Conservation (phyloP, 1,140 invertebrate species). For the Drosophila repletoides region DNA sequence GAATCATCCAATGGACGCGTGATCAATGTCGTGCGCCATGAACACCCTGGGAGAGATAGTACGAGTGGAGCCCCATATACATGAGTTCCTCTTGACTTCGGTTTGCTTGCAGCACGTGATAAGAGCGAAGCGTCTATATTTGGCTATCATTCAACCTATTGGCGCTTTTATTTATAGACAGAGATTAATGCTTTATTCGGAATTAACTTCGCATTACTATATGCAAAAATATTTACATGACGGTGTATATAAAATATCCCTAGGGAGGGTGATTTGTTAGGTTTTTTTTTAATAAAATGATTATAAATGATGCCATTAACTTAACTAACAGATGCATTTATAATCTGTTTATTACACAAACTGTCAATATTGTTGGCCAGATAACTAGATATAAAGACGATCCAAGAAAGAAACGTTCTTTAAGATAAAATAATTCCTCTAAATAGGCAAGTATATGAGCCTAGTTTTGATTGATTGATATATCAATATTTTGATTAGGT, state of each 20-base stretch:
- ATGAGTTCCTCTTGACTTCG: background rate
- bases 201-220: background rate
- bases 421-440: no score
- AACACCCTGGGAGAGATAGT: conserved; percentile 14
- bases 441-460: no score
- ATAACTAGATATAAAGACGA: background rate
- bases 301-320: background rate
- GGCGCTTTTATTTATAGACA: conserved; percentile 54
- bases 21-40: conserved; percentile 40
- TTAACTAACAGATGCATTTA: no score
- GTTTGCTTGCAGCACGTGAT: conserved; percentile 54
- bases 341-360: no score
- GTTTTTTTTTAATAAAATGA: no score
- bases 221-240: background rate
- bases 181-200: conserved; percentile 34
- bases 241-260: no score
- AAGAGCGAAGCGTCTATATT: conserved; percentile 53
- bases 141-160: conserved; percentile 50
- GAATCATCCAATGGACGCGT: conserved; percentile 43
- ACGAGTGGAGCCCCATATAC: background rate
- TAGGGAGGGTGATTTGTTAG: no score
- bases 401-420: no score
- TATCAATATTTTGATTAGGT: no score
- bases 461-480: no score
- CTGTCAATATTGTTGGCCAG: background rate